Evolutionary conservation across 2,797 vertebrate genomes (phyloP).

Genomic region (Mormyrops boulengeri): DNA sequence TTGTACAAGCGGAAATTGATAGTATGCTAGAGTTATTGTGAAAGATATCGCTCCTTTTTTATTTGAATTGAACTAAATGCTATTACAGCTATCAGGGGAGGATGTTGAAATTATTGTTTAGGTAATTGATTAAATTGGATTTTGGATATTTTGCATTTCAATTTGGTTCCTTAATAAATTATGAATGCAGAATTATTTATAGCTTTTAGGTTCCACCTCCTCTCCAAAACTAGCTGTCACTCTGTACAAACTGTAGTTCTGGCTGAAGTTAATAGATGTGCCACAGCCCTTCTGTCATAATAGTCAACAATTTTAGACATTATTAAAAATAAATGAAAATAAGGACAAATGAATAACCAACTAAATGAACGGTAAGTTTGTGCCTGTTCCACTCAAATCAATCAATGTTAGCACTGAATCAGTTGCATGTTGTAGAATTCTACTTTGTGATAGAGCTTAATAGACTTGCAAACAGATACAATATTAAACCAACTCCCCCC

Average conservation of each 20-base stretch:
- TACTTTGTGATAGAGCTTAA: background rate
- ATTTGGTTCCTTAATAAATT: background rate
- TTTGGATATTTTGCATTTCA: slow-evolving; percentile 10
- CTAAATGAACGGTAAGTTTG: background rate
- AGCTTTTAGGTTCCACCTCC: background rate
- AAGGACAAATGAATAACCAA: background rate
- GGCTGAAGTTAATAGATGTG: background rate
- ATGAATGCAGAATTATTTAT: slow-evolving; percentile 3
- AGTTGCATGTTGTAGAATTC: background rate
- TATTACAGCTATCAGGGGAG: background rate
- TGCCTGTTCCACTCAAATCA: background rate
- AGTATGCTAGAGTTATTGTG: slow-evolving; percentile 1
- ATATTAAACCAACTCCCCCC: background rate
- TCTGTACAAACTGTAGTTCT: background rate
- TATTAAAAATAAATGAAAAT: background rate
- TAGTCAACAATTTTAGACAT: background rate
- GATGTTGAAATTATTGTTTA: background rate
- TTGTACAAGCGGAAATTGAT: background rate
- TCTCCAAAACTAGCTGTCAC: background rate
- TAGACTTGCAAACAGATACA: background rate
- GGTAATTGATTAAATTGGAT: background rate
- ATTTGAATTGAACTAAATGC: background rate
- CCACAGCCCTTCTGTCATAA: background rate
- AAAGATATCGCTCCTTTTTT: background rate
- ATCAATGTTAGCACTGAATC: background rate